A percentile compares a stretch with the other conserved stretches of the same genome.
Evolutionary conservation across 2,113 vertebrate species (phyloP).

Genomic region (Lethenteron camtschaticum): DNA sequence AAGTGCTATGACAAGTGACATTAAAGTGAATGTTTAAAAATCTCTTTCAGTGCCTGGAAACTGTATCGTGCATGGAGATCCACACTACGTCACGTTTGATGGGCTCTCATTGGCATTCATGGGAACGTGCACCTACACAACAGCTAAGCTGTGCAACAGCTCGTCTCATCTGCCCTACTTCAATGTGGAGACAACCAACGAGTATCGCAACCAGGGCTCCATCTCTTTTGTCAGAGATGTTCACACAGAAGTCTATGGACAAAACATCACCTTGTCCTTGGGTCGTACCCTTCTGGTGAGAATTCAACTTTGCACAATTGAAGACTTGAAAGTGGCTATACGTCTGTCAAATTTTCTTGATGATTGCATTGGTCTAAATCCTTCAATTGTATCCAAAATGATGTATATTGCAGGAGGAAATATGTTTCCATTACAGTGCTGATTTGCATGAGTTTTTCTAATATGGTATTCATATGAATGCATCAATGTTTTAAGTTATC

Average conservation of each 20-base stretch:
- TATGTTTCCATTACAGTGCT: too few relatives aligned
- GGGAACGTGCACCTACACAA: conserved; percentile 57
- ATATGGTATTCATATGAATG: too few relatives aligned
- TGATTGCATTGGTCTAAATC: not conserved
- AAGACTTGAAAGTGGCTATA: not conserved
- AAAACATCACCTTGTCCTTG: conserved; percentile 31
- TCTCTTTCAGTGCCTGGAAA: conserved; percentile 5
- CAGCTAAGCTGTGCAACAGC: conserved; percentile 32
- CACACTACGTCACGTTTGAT: conserved; percentile 39
- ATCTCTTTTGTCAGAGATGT: conserved; percentile 52
- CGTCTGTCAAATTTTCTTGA: conserved; percentile 7
- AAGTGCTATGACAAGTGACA: too few relatives aligned
- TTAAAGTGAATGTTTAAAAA: too few relatives aligned
- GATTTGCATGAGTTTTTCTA: too few relatives aligned
- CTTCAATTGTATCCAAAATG: too few relatives aligned
- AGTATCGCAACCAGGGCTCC: conserved; percentile 38
- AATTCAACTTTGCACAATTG: too few relatives aligned
- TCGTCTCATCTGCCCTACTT: conserved; percentile 30
- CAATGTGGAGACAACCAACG: conserved; percentile 42
- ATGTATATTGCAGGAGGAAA: too few relatives aligned
- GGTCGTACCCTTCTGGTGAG: conserved; percentile 42
- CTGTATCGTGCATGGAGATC: conserved; percentile 19
- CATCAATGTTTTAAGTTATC: too few relatives aligned
- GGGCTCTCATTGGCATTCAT: conserved; percentile 22
- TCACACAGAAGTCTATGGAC: conserved; percentile 22